Evolutionary conservation across 2,797 vertebrate species (phyloP), one percentile per base, ranked within the genome.

Genomic region (Argyrosomus regius): DNA sequence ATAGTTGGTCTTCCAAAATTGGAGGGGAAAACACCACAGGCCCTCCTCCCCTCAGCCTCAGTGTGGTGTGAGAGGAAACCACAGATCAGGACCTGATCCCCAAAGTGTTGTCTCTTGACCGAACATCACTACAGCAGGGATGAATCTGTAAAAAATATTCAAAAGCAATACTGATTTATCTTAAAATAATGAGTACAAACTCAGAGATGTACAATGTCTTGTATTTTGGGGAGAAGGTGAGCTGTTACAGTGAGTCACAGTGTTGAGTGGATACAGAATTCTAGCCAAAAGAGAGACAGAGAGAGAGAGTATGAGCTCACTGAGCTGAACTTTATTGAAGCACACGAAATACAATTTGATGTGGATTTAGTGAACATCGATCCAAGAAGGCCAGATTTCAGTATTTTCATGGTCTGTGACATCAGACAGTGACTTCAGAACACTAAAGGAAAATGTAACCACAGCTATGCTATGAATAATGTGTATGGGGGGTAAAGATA

Each of bases 1-100:
- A 87, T 74, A 78, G 60, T 82, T 81, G 56, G 65, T 76, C 75
- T 61, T 71, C 73, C 80, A 80, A 77, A 80, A 70, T 16, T 77
- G 57, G 65, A 78, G 31, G 58, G 49, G 66, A 75, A 75, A 82
- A 75, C 70, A 75, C 72, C 64, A 53, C 82, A 72, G 64, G 45
- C 59, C 67, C 17, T 63, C 69, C 54, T 65, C 35, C 26, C 2
- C 61, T 64, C 66, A 56, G 70, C 71, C 63, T 75, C 72, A 72
- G 59, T 24, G 70, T 52, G 66, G 68, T 76, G 35, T 18, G 45
- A 71, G 31, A 71, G 72, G 52, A 83, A 88, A 85, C 79, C 81
- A 77, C 78, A 76, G 56, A 76, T 87, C 69, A 65, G 16, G 72
- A 61, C 63, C 12, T 73, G 48, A 49, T 59, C 48, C 53, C 41